Percentiles rank a stretch among this genome's conserved stretches.
Conservation (phyloP, 2,888 invertebrate species). For the Glaucopsyche alexis region DNA sequence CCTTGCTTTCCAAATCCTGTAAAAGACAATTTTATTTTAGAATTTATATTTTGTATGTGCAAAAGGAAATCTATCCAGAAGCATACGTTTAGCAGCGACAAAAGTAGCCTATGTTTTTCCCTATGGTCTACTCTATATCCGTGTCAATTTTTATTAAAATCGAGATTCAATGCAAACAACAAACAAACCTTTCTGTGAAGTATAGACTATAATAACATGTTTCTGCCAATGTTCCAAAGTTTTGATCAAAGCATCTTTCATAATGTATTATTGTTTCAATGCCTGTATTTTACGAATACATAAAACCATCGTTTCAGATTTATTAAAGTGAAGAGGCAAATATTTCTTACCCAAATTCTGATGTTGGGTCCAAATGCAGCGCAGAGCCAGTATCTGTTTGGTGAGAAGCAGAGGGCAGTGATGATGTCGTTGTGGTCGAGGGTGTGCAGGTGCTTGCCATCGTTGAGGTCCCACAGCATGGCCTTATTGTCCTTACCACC, state of each 20-base stretch:
- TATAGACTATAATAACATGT: too few relatives aligned
- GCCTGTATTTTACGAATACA: neutral
- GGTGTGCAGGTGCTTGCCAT: constrained; percentile 99
- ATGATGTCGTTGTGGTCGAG: constrained; percentile 99
- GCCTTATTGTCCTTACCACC: constrained; percentile 99
- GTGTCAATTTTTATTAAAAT: too few relatives aligned
- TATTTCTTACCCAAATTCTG: constrained; percentile 93
- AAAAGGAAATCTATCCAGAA: too few relatives aligned
- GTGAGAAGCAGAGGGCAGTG: constrained; percentile 99
- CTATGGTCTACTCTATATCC: too few relatives aligned
- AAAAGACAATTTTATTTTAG: constrained; percentile 32
- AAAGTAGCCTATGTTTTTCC: too few relatives aligned
- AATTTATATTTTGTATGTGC: neutral
- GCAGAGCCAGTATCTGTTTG: constrained; percentile 99
- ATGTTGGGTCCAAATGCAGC: constrained; percentile 99
- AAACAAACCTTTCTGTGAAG: too few relatives aligned
- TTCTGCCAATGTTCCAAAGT: too few relatives aligned
- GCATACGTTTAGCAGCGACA: too few relatives aligned
- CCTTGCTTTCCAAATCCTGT: constrained; percentile 98
- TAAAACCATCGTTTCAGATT: neutral
- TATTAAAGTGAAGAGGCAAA: neutral
- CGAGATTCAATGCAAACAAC: too few relatives aligned
- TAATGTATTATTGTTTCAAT: neutral
- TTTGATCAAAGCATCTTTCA: neutral
- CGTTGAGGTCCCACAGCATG: constrained; percentile 99